These are phyloP conservation scores for Callitettix versicolor DNA, from an alignment of 1,140 invertebrate species.

Conservation along the genomic window DNA sequence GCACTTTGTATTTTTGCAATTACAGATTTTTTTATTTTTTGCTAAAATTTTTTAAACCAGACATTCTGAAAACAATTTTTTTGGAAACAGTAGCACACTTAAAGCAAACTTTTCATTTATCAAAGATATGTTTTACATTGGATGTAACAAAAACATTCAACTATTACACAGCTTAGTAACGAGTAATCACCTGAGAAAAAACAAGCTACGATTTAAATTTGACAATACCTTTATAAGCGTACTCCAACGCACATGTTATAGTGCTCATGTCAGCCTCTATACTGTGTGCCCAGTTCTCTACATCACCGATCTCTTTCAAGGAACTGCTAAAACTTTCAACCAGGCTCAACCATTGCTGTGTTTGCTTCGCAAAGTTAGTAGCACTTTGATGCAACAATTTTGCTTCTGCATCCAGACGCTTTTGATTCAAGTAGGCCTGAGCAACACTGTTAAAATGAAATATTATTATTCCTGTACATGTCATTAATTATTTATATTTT, in stretches of 20 bases:
- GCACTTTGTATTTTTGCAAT: no score
- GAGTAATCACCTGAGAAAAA: no score
- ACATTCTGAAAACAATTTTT: no score
- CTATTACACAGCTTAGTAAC: no score
- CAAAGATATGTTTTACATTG: no score
- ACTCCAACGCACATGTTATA: slow-evolving; percentile 85
- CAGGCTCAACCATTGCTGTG: slow-evolving; percentile 87
- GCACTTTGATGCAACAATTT: slow-evolving; percentile 92
- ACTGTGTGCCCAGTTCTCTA: slow-evolving; percentile 94
- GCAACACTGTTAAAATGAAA: slow-evolving; percentile 56
- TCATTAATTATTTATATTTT: background rate
- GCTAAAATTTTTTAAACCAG: no score
- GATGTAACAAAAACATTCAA: no score
- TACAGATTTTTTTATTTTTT: no score
- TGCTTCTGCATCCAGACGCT: slow-evolving; percentile 91
- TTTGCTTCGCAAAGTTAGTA: slow-evolving; percentile 90
- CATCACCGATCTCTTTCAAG: slow-evolving; percentile 96
- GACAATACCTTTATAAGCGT: slow-evolving; percentile 77
- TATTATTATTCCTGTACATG: background rate
- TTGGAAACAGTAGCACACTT: no score
- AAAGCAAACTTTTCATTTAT: no score
- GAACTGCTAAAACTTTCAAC: slow-evolving; percentile 93
- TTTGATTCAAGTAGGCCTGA: slow-evolving; percentile 96
- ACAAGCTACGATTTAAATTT: no score
- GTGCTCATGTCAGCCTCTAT: slow-evolving; percentile 95